These are phyloP conservation scores for Uria aalge DNA, from an alignment of 2,113 vertebrate genomes.

Conservation along the genomic window DNA sequence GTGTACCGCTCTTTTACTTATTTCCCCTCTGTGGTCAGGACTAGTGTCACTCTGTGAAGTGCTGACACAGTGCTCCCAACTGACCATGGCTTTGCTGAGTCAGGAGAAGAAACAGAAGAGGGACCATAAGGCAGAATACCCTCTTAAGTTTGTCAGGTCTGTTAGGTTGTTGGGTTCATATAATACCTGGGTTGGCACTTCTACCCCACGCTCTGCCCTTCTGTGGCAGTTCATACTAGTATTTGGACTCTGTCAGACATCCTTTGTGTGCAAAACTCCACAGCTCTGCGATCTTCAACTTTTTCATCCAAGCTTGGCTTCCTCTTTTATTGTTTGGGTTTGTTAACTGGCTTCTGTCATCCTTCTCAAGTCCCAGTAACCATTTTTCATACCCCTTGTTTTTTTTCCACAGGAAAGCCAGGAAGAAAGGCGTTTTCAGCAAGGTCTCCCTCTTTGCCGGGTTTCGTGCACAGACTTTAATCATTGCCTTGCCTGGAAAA, in stretches of 20 bases:
- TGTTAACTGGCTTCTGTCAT: background rate
- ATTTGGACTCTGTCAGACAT: background rate
- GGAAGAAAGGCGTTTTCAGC: constrained; percentile 40
- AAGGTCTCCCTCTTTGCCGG: constrained; percentile 7
- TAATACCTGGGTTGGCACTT: background rate
- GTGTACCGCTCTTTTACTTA: background rate
- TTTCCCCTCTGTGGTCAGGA: background rate
- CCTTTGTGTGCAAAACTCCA: background rate
- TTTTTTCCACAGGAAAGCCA: constrained; percentile 60
- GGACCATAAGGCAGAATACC: background rate
- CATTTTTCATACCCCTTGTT: constrained; percentile 18
- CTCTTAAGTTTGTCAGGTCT: background rate
- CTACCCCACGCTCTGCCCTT: background rate
- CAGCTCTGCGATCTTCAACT: background rate
- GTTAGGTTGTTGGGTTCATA: background rate
- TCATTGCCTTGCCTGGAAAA: constrained; percentile 62
- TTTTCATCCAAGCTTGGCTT: constrained; percentile 10
- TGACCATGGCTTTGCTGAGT: background rate
- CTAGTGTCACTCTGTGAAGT: background rate
- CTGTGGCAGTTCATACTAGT: background rate
- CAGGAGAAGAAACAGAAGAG: background rate
- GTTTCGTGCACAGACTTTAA: constrained; percentile 42
- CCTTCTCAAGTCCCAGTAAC: background rate
- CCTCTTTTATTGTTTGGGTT: constrained; percentile 29
- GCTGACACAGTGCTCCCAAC: background rate